phyloP scores from a whole-genome alignment of 2,888 invertebrate genomes.

The Cryptus viduatorius region DNA sequence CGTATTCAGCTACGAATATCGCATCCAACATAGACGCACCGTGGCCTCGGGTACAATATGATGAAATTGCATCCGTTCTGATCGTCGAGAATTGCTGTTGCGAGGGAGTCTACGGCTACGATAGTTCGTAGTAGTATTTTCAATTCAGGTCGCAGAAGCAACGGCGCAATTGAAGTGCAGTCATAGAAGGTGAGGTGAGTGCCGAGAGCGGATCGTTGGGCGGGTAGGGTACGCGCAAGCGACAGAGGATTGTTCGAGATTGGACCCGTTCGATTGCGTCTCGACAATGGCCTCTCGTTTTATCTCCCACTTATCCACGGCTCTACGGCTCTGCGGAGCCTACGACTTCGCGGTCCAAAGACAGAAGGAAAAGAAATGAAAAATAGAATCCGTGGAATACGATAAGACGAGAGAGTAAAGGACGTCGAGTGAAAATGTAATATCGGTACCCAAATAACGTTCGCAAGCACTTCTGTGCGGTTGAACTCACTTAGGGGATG shows the following conservation, averaged over 20 bases:
- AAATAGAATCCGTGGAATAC: neutral
- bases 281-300: slow-evolving; percentile 72
- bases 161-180: slow-evolving; percentile 58
- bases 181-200: slow-evolving; percentile 24
- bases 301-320: slow-evolving; percentile 65
- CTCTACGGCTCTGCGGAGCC: slow-evolving; percentile 34
- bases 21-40: slow-evolving; percentile 9
- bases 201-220: slow-evolving; percentile 48
- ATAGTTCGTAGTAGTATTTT: slow-evolving; percentile 60
- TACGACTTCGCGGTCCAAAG: slow-evolving; percentile 8
- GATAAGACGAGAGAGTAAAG: neutral
- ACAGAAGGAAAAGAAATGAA: slow-evolving; percentile 12
- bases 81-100: slow-evolving; percentile 56
- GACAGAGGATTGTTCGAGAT: slow-evolving; percentile 68
- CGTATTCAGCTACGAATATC: slow-evolving; percentile 41
- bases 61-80: slow-evolving; percentile 57
- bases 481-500: neutral
- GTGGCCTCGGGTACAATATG: slow-evolving; percentile 43
- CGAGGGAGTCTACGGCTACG: neutral
- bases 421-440: slow-evolving; percentile 17
- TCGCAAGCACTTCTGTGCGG: neutral
- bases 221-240: slow-evolving; percentile 57
- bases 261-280: slow-evolving; percentile 68
- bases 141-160: slow-evolving; percentile 66
- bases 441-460: slow-evolving; percentile 1